Evolutionary conservation across 2,888 invertebrate species (phyloP).

Genomic region (Watsonalla binaria): DNA sequence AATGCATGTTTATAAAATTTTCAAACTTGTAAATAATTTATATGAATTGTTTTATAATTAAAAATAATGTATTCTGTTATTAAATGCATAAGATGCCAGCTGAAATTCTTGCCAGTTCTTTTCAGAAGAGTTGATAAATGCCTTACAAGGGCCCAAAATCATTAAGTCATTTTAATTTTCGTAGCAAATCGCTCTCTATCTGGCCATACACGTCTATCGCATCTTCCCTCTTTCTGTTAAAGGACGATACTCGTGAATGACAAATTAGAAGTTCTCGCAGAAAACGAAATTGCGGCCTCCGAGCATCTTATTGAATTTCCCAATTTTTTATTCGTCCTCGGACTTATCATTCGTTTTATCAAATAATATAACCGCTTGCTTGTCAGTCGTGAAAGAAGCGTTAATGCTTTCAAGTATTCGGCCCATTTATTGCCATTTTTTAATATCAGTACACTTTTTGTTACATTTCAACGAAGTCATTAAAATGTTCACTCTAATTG

Average conservation of each 20-base stretch:
- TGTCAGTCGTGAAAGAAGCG: constrained; percentile 1
- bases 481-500: not conserved
- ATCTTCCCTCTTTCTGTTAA: constrained; percentile 35
- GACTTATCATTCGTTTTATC: constrained; percentile 17
- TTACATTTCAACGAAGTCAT: not conserved
- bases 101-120: too few relatives aligned
- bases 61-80: too few relatives aligned
- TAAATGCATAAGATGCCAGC: too few relatives aligned
- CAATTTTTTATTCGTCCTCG: constrained; percentile 28
- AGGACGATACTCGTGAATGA: constrained; percentile 60
- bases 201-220: constrained; percentile 31
- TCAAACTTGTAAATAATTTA: too few relatives aligned
- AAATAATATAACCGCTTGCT: constrained; percentile 2
- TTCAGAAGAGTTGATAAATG: too few relatives aligned
- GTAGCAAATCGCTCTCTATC: constrained; percentile 20
- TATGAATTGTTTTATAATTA: too few relatives aligned
- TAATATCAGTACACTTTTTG: not conserved
- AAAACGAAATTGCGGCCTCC: constrained; percentile 47
- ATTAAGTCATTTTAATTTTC: too few relatives aligned
- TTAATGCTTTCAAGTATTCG: not conserved
- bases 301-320: constrained; percentile 54
- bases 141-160: too few relatives aligned
- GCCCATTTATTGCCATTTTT: not conserved
- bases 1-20: too few relatives aligned
- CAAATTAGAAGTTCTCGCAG: constrained; percentile 58